These are phyloP conservation scores for Buphagus erythrorhynchus DNA, from an alignment of 2,797 vertebrate species.

Conservation along the genomic window DNA sequence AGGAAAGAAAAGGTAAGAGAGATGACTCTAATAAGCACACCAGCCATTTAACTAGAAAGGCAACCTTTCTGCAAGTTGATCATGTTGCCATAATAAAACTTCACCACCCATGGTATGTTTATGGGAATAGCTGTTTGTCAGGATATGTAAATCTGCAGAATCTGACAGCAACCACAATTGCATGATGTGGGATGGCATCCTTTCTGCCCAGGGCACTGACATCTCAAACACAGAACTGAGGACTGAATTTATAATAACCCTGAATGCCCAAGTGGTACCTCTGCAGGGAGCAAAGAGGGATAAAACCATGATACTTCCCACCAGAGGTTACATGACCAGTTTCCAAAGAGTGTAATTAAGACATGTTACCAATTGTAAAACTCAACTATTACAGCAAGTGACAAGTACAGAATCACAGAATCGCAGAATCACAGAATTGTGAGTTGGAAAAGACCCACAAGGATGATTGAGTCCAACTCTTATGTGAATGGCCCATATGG, in stretches of 20 bases:
- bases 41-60: background rate
- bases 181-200: background rate
- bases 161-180: background rate
- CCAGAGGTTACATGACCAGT: background rate
- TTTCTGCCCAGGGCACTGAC: background rate
- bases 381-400: background rate
- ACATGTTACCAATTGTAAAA: background rate
- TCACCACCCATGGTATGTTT: background rate
- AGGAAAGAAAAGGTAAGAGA: background rate
- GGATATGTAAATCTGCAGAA: background rate
- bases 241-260: background rate
- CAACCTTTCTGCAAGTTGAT: background rate
- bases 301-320: background rate
- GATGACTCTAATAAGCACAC: background rate
- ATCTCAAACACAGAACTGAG: background rate
- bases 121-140: background rate
- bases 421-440: background rate
- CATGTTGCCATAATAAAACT: background rate
- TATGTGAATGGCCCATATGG: too few relatives aligned
- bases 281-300: background rate
- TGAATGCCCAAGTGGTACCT: background rate
- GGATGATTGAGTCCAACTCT: fast-evolving
- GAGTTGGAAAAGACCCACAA: background rate
- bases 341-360: background rate
- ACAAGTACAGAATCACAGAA: background rate